Evolutionary conservation across 2,888 invertebrate species (phyloP), one percentile per base, ranked within the genome.

Genomic region (Desoria tigrina): DNA sequence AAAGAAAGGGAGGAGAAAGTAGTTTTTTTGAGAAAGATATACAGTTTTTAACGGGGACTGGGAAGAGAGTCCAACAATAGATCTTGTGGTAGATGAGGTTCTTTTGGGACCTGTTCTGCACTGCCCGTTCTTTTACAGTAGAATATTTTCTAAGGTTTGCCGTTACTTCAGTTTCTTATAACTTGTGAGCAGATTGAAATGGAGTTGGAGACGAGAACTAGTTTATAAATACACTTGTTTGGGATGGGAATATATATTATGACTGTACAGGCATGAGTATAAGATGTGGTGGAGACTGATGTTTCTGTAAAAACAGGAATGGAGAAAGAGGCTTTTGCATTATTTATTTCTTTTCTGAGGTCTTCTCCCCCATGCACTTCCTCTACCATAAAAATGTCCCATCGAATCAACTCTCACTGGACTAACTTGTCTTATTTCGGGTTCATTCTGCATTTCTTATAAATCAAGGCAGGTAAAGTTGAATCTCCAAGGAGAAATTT

Each of bases 351-450:
- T 39, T 61, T 61, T 53, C 61, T 61, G 50, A 49, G 51, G 49
- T 59, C 59, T 49, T 59, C 56, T 56, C 49, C 26, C 51, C 53
- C 55, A 55, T 62, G 54, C 62, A 62, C 62, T 55, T 55, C 42
- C 55, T 55, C 55, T 45, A 27, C 61, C 54, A 62, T 62, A 62
- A 62, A 62, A 62, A 42, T 62, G 62, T 62, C 62, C 62, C 62
- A 62, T 62, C 55, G 62, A 55, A 62, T 62, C 62, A 62, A 55
- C 55, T 55, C 62, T 62, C 62, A 54, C 62, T 42, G 62, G 62
- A 62, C 39, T 62, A 62, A 62, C 62, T 62, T 62, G 62, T 62
- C 62, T 62, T 55, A 24, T 53, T 61, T 27, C 45, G 16, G n/a
- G 7, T 45, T 45, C 45, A 45, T 45, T 45, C 21, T 45, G 45